Conservation (phyloP, 2,797 vertebrate genomes). For the Chelon auratus region DNA sequence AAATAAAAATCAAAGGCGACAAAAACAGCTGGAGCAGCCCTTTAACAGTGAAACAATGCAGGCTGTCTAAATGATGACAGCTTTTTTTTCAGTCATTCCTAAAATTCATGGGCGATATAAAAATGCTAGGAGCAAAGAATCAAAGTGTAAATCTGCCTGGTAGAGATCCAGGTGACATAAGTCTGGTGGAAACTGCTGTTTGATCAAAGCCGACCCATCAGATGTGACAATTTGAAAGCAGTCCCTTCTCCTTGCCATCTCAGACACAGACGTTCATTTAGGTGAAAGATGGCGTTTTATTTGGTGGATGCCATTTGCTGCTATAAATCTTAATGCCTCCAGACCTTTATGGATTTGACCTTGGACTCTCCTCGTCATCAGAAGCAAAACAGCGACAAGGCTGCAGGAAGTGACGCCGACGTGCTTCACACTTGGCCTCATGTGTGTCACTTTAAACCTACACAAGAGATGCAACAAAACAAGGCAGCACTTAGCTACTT, state of each 20-base stretch:
- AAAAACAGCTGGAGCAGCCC: no score
- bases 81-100: not conserved
- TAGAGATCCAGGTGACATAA: conserved; percentile 28
- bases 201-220: conserved; percentile 41
- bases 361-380: not conserved
- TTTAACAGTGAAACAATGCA: no score
- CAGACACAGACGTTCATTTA: conserved; percentile 2
- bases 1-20: no score
- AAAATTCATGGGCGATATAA: conserved; percentile 27
- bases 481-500: conserved; percentile 15
- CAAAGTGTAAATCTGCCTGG: conserved; percentile 21
- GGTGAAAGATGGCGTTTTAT: conserved; percentile 26
- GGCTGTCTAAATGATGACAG: not conserved
- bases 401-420: not conserved
- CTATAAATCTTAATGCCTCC: conserved; percentile 8
- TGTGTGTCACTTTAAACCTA: not conserved
- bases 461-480: not conserved
- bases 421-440: not conserved
- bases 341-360: conserved; percentile 32
- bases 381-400: conserved; percentile 15
- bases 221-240: conserved; percentile 27
- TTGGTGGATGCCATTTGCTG: not conserved
- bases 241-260: not conserved
- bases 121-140: conserved; percentile 33
- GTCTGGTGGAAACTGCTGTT: conserved; percentile 15